Percentiles rank a stretch among this genome's conserved stretches.
These are phyloP conservation scores for Gadus macrocephalus DNA, from an alignment of 2,113 vertebrate genomes.

Conservation along the genomic window DNA sequence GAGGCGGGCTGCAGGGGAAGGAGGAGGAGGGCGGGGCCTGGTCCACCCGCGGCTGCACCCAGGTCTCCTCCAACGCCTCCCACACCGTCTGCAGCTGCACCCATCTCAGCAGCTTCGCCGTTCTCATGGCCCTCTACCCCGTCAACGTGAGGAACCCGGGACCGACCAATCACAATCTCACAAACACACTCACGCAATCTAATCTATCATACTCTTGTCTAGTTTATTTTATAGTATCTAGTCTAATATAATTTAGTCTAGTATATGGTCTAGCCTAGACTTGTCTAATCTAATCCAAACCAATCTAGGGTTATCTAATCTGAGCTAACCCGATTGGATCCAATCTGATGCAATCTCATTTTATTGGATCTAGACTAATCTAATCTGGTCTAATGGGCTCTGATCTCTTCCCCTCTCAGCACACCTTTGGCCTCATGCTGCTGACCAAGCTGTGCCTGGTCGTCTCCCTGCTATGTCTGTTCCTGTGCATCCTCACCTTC, in stretches of 20 bases:
- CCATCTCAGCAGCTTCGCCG: constrained; percentile 86
- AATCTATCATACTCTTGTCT: neutral
- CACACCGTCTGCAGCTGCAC: constrained; percentile 70
- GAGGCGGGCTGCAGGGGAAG: too few relatives aligned
- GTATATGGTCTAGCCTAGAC: too few relatives aligned
- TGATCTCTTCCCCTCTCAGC: constrained; percentile 50
- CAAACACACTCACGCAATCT: neutral
- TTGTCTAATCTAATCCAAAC: too few relatives aligned
- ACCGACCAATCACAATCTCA: neutral
- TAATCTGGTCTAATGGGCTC: too few relatives aligned
- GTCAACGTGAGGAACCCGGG: constrained; percentile 67
- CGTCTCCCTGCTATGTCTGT: constrained; percentile 78
- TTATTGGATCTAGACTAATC: too few relatives aligned
- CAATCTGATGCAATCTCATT: too few relatives aligned
- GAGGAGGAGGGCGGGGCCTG: constrained; percentile 54
- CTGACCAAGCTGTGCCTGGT: constrained; percentile 76
- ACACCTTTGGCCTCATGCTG: constrained; percentile 62
- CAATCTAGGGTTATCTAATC: too few relatives aligned
- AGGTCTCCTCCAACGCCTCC: constrained; percentile 34
- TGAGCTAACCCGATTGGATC: too few relatives aligned
- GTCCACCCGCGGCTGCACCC: constrained; percentile 71
- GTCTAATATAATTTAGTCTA: too few relatives aligned
- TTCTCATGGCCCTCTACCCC: constrained; percentile 81
- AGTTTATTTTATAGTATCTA: too few relatives aligned
- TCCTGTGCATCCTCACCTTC: constrained; percentile 80